Base-by-base conservation (phyloP, 2,888 invertebrate species). In the Tribolium freemani region DNA sequence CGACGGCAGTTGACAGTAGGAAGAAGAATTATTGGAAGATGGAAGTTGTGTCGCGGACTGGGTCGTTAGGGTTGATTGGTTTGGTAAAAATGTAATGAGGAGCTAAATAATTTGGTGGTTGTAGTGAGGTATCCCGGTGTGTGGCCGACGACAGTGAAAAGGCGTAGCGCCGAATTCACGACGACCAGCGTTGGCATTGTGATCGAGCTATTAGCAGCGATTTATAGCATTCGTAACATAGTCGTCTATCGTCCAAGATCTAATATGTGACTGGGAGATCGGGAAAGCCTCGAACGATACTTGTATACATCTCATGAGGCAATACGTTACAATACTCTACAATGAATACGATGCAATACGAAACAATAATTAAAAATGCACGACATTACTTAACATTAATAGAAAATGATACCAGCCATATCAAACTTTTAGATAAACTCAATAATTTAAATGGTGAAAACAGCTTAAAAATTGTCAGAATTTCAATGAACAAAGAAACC, bases 211-310 rank as follows among this genome's bases (percentile, higher is more conserved):
- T 86, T 86, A 86, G 83, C 81, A 83, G 83, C 81, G 86, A 86
- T 86, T 86, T 86, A 86, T 86, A 82, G 85, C 85, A 83, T 84
- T 85, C 83, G 84, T 84, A 85, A 85, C 85, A 85, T 83, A 81
- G 80, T 81, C 78, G 80, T 79, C 79, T 76, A 76, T 78, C 79
- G 79, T 79, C 79, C 78, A 70, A 64, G 54, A 70, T 70, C 67
- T 70, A 61, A 61, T 66, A 67, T 70, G 53, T 54, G 73, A 21
- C 60, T 11, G 30, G 21, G 46, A 58, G 46, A 66, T 54, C 73
- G 71, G 50, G 64, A 71, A 21, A 21, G 58, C 44, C 71, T 21
- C n/a, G 10, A 38, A 60, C n/a, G n/a, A n/a, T n/a, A n/a, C n/a
- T n/a, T n/a, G n/a, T n/a, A n/a, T n/a, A n/a, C n/a, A n/a, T n/a